These are phyloP conservation scores for Mustela nigripes DNA, from an alignment of 2,113 vertebrate genomes.

Conservation along the genomic window DNA sequence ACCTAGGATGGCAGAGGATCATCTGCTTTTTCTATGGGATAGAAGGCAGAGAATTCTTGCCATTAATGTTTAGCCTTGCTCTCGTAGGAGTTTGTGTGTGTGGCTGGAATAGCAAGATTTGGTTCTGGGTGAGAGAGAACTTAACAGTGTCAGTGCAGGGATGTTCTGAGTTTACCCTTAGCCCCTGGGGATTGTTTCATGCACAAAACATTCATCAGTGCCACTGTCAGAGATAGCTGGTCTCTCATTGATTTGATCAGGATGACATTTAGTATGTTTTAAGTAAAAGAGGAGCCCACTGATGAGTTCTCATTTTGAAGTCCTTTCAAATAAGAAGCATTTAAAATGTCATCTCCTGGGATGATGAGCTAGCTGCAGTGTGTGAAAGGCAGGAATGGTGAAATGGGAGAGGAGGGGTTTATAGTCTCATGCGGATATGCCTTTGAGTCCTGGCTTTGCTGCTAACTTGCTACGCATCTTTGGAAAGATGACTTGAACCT, in stretches of 20 bases:
- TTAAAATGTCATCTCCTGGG: conserved; percentile 3
- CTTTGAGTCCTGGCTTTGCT: not conserved
- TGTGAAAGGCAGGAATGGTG: not conserved
- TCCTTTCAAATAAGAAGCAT: not conserved
- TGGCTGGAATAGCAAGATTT: conserved; percentile 36
- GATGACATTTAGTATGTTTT: conserved; percentile 34
- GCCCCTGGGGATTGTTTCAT: not conserved
- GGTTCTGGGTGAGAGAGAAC: not conserved
- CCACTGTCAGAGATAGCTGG: not conserved
- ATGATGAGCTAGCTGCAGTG: not conserved
- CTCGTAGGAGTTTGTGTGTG: not conserved
- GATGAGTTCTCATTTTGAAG: not conserved
- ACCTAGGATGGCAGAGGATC: conserved; percentile 42
- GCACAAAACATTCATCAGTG: not conserved
- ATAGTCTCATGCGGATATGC: not conserved
- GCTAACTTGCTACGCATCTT: not conserved
- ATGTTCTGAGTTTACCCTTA: conserved; percentile 47
- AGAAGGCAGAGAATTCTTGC: conserved; percentile 48
- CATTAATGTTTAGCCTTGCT: conserved; percentile 11
- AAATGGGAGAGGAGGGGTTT: not conserved
- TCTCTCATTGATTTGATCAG: not conserved
- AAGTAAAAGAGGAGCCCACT: not conserved
- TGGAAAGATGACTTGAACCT: not conserved
- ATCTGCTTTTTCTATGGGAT: conserved; percentile 40
- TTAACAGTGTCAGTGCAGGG: not conserved